A percentile compares a stretch with the other conserved stretches of the same genome.
Evolutionary conservation across 2,888 invertebrate species (phyloP).

Genomic region (Idaea dimidiata): DNA sequence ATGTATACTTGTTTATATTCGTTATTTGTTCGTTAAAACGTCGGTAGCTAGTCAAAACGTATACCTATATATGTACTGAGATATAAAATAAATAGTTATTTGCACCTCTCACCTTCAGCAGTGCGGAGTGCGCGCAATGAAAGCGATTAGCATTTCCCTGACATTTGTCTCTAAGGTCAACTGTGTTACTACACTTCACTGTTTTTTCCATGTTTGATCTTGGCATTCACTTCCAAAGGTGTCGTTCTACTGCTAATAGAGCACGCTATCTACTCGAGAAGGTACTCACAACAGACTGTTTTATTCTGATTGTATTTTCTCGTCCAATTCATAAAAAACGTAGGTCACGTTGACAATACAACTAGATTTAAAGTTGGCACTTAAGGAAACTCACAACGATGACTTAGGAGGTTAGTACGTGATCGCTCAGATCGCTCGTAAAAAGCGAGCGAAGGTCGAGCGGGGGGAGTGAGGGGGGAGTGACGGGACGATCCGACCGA

Average conservation of each 20-base stretch:
- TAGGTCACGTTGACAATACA: neutral
- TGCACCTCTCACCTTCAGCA: conserved; percentile 56
- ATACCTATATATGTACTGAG: neutral
- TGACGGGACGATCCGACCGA: neutral
- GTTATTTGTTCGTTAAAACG: too few relatives aligned
- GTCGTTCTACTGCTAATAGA: neutral
- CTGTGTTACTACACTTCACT: conserved; percentile 11
- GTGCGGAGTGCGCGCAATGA: conserved; percentile 58
- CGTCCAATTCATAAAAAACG: neutral
- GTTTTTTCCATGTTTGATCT: neutral
- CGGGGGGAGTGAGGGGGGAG: neutral
- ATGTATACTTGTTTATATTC: too few relatives aligned
- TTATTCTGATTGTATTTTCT: neutral
- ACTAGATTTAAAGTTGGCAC: neutral
- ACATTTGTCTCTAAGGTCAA: conserved; percentile 62
- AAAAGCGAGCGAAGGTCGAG: neutral
- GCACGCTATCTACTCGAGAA: too few relatives aligned
- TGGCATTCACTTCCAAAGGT: neutral
- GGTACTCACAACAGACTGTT: too few relatives aligned
- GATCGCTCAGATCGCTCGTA: conserved; percentile 1
- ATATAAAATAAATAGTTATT: conserved; percentile 23
- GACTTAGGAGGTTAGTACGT: neutral
- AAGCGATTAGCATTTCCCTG: conserved; percentile 73
- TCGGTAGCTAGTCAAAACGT: too few relatives aligned
- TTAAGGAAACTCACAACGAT: neutral